Percentiles rank a stretch among this genome's conserved stretches.
phyloP scores from a whole-genome alignment of 2,113 vertebrate genomes.

The Pan paniscus region DNA sequence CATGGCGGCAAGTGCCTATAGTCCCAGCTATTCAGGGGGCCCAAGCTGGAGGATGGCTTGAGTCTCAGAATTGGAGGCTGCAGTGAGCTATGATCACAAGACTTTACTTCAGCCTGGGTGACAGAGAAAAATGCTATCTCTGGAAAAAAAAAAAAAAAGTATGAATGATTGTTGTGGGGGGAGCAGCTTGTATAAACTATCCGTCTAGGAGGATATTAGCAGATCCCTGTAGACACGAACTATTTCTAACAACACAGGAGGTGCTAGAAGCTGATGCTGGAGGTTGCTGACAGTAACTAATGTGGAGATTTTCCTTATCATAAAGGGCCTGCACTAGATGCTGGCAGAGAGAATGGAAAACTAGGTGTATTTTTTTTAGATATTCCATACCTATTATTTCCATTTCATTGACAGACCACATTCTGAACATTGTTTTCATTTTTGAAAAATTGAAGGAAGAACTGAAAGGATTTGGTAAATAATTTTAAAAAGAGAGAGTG shows the following conservation, averaged over 20 bases:
- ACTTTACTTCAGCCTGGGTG: too few species aligned
- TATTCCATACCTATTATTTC: neutral
- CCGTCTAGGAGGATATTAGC: neutral
- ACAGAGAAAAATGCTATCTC: too few species aligned
- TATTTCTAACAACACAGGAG: too few species aligned
- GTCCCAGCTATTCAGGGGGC: too few species aligned
- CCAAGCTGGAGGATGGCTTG: too few species aligned
- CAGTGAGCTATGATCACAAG: too few species aligned
- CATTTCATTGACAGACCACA: neutral
- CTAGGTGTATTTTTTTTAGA: too few species aligned
- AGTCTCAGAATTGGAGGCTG: too few species aligned
- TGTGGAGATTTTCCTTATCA: neutral
- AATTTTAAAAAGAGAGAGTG: slow-evolving; percentile 33
- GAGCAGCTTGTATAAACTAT: neutral
- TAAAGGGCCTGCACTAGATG: neutral
- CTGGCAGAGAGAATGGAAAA: slow-evolving; percentile 27
- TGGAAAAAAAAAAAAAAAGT: too few species aligned
- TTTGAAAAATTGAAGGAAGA: slow-evolving; percentile 37
- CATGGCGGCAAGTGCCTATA: too few species aligned
- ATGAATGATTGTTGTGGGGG: neutral
- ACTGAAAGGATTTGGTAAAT: slow-evolving; percentile 55
- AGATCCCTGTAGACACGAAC: neutral
- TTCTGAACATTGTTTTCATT: neutral
- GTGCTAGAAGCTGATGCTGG: neutral
- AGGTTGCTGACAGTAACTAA: rapidly evolving